Base-by-base conservation (phyloP, 2,113 vertebrate species). In the Hypocryptadius cinnamomeus region DNA sequence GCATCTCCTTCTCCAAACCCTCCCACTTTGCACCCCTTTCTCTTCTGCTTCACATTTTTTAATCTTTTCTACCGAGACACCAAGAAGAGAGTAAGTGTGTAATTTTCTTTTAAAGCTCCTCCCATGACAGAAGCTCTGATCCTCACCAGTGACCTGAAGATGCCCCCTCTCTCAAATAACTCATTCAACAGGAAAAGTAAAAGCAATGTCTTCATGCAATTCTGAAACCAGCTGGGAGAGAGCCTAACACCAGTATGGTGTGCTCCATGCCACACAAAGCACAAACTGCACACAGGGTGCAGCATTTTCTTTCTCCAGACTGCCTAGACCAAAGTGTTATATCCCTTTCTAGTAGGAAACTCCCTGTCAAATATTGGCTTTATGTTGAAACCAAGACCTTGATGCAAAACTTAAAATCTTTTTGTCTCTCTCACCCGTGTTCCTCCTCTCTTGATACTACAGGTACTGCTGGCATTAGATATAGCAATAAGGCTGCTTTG, bases 151-250 rank as follows among this genome's bases (percentile, higher is more conserved):
- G 40, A 63, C 39, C 40, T 31, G 5, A 73, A 80, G 45, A 65
- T 53, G 35, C 10, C 27, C 19, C 13, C 18, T 21, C 33, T 79
- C 40, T 50, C 54, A 79, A 39, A 59, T 6, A 79, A 54, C 11
- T 68, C 6, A 1, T 48, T 80, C 45, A 63, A 37, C 3, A 80
- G 30, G 24, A 37, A 70, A 76, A 85, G 30, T 9, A 59, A 74
- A 37, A 80, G 24, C 28, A 64, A 27, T 0, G 0, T 16, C 56
- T 59, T 47, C 35, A 20, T 11, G 16, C 11, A 16, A 7, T 6
- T 45, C 73, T 21, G 28, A 78, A 84, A 25, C 6, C 69, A 80
- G 64, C 10, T 44, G 59, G 19, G 37, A 87, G 42, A 47, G 59
- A 15, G 13, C 47, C 23, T 3, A 31, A 45, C 42, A 53, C n/a